Conservation (phyloP, 2,113 vertebrate species). For the Capra hircus region DNA sequence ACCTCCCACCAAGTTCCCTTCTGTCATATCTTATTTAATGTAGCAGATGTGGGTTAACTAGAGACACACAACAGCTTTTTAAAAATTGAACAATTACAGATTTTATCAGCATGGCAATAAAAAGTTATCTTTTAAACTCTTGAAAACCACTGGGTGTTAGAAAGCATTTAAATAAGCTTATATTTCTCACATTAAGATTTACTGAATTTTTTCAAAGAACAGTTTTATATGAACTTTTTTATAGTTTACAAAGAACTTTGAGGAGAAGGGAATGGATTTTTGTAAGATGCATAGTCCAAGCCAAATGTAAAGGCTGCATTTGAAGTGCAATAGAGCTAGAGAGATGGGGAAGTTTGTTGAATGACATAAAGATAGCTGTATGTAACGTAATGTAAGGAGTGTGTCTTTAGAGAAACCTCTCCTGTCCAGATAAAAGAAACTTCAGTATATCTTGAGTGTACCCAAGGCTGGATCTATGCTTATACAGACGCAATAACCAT, state of each 20-base stretch:
- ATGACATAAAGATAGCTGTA: neutral
- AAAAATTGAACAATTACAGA: constrained; percentile 14
- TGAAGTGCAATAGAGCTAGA: neutral
- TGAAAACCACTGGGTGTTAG: neutral
- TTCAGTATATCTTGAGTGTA: neutral
- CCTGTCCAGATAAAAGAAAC: neutral
- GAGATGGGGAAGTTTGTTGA: neutral
- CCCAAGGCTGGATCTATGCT: neutral
- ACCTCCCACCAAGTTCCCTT: neutral
- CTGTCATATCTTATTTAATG: constrained; percentile 36
- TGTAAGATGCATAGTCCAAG: neutral
- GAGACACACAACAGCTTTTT: neutral
- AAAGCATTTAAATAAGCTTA: constrained; percentile 7
- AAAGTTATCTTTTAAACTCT: neutral
- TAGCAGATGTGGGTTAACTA: constrained; percentile 23
- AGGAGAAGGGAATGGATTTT: neutral
- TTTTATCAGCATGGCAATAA: neutral
- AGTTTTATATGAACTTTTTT: neutral
- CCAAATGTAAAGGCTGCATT: neutral
- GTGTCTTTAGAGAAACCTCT: neutral
- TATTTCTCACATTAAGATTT: neutral
- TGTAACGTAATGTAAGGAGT: neutral
- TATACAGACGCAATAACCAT: neutral
- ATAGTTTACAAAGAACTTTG: neutral
- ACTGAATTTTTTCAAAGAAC: neutral